Conservation (phyloP, 92 coral and sea anemone species). For the Porites lobata region DNA sequence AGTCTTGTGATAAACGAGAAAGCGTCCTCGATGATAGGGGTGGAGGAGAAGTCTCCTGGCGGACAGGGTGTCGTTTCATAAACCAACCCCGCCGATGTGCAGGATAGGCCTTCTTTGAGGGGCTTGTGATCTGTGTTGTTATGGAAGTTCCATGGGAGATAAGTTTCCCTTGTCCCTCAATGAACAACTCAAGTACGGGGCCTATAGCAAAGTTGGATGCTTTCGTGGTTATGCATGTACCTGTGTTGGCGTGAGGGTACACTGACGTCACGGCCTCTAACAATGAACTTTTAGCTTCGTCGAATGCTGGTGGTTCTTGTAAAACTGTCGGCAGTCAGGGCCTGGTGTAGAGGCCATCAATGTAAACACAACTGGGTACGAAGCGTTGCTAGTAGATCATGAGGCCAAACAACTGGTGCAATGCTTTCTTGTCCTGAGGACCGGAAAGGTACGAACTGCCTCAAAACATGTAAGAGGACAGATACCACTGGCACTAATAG, state of each 20-base stretch:
- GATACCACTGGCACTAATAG: conserved; percentile 36
- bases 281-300: not conserved
- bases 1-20: not conserved
- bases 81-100: conserved; percentile 57
- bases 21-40: conserved; percentile 4
- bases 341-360: not conserved
- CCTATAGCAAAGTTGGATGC: conserved; percentile 49
- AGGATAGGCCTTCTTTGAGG: conserved; percentile 35
- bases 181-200: conserved; percentile 31
- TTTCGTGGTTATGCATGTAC: conserved; percentile 45
- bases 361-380: conserved; percentile 38
- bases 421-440: conserved; percentile 45
- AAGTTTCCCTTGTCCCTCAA: conserved; percentile 13
- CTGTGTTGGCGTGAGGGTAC: not conserved
- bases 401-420: conserved; percentile 31
- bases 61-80: conserved; percentile 45
- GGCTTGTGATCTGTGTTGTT: not conserved
- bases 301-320: conserved; percentile 23
- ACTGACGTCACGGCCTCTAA: too few relatives aligned
- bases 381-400: conserved; percentile 62
- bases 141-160: too few relatives aligned
- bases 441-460: conserved; percentile 27
- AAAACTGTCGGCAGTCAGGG: conserved; percentile 8
- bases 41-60: conserved; percentile 58
- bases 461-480: conserved; percentile 31